phyloP scores from a whole-genome alignment of 2,797 vertebrate species.

The Cygnus olor region DNA sequence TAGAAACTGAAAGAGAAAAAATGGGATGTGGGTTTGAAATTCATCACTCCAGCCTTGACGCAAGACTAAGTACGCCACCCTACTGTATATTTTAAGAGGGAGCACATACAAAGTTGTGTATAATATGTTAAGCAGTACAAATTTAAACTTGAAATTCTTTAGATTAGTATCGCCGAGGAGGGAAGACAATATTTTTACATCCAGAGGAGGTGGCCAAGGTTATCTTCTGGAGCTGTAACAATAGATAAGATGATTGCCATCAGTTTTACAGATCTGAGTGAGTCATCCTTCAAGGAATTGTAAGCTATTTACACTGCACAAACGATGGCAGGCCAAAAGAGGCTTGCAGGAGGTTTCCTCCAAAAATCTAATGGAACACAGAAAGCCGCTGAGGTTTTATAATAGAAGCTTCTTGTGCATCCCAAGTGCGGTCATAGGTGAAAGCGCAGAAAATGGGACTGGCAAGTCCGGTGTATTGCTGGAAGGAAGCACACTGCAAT shows the following conservation, averaged over 20 bases:
- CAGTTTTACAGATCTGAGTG: accelerated
- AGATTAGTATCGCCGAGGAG: neutral
- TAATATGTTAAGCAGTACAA: neutral
- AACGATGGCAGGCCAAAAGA: accelerated
- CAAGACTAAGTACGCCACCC: neutral
- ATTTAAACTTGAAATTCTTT: neutral
- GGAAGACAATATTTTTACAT: accelerated
- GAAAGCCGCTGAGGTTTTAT: neutral
- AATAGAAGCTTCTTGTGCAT: neutral
- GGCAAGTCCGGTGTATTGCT: neutral
- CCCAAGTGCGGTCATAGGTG: neutral
- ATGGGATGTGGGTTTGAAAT: neutral
- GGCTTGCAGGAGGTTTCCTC: neutral
- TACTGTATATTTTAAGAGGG: neutral
- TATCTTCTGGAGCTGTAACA: neutral
- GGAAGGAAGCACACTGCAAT: neutral
- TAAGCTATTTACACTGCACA: accelerated
- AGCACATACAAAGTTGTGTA: neutral
- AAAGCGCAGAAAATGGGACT: neutral
- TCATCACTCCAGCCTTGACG: neutral
- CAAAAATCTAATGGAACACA: neutral
- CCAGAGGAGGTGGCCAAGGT: neutral
- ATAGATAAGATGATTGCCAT: neutral
- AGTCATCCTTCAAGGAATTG: accelerated
- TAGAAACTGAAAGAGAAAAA: slow-evolving; percentile 7